phyloP scores from a whole-genome alignment of 2,888 invertebrate species.

The Rhopalosiphum nymphaeae region DNA sequence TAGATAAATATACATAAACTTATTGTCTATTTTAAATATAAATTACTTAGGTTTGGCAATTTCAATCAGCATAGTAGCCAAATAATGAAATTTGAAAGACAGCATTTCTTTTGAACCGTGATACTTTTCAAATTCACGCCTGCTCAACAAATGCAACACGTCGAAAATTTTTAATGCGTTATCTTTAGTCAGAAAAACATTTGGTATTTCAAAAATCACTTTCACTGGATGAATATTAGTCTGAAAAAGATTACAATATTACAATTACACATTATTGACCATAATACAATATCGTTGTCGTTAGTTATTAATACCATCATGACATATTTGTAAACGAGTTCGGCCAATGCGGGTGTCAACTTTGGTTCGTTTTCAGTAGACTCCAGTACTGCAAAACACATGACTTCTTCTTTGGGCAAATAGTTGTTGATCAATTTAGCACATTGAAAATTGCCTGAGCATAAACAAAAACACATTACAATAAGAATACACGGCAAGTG shows the following conservation, averaged over 20 bases:
- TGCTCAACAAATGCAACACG: slow-evolving; percentile 86
- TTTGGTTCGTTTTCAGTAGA: slow-evolving; percentile 84
- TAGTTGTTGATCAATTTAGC: slow-evolving; percentile 96
- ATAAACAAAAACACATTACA: not conserved
- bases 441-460: slow-evolving; percentile 84
- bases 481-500: not conserved
- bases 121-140: slow-evolving; percentile 86
- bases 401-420: slow-evolving; percentile 85
- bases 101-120: slow-evolving; percentile 89
- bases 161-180: slow-evolving; percentile 81
- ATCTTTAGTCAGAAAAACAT: slow-evolving; percentile 80
- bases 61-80: slow-evolving; percentile 81
- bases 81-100: slow-evolving; percentile 90
- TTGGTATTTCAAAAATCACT: slow-evolving; percentile 82
- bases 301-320: slow-evolving; percentile 73
- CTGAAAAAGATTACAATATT: slow-evolving; percentile 70
- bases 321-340: slow-evolving; percentile 86
- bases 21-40: not conserved
- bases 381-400: slow-evolving; percentile 82
- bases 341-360: slow-evolving; percentile 79
- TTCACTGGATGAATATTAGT: slow-evolving; percentile 89
- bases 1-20: not conserved
- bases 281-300: not conserved
- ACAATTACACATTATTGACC: not conserved
- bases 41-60: slow-evolving; percentile 68